Conservation (phyloP, 2,888 invertebrate genomes). For the Conomelus anceps region DNA sequence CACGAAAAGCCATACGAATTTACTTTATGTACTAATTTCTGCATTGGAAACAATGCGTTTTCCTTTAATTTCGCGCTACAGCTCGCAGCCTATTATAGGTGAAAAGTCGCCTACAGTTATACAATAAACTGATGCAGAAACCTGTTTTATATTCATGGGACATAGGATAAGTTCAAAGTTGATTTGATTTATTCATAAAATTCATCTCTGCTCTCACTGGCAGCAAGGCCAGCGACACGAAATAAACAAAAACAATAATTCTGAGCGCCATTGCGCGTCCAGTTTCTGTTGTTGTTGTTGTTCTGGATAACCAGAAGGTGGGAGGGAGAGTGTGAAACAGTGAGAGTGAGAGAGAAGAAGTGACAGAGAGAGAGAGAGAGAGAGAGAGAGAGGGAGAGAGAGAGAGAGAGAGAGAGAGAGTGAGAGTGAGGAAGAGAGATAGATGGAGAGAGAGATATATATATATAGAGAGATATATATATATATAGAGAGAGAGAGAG, state of each 20-base stretch:
- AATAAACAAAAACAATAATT: background rate
- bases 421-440: background rate
- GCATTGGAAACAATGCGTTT: background rate
- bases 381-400: background rate
- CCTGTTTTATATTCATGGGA: background rate
- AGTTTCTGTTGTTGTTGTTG: background rate
- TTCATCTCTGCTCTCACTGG: background rate
- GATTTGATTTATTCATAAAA: slow-evolving; percentile 11
- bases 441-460: background rate
- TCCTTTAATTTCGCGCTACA: background rate
- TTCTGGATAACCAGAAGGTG: background rate
- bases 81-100: background rate
- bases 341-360: background rate
- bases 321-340: background rate
- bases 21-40: background rate
- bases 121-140: background rate
- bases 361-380: background rate
- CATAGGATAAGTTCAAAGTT: slow-evolving; percentile 1
- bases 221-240: background rate
- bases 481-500: background rate
- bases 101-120: background rate
- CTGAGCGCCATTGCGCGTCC: background rate
- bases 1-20: background rate
- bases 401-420: background rate
- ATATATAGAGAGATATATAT: background rate